Evolutionary conservation across 2,113 vertebrate genomes (phyloP).

Genomic region (Coptodon bakossiorum): DNA sequence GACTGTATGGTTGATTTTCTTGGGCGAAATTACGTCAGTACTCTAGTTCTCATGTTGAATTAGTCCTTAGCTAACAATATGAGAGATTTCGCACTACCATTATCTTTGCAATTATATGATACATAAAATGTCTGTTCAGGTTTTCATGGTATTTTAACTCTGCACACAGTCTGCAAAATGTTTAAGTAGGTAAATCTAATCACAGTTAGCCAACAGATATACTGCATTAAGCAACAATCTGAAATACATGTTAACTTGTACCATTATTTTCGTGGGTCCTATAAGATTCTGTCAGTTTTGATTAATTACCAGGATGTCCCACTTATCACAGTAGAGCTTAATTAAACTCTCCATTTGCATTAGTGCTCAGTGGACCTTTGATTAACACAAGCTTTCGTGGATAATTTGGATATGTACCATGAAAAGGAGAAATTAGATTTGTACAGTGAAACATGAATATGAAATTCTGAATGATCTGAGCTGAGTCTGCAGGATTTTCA

Average conservation of each 20-base stretch:
- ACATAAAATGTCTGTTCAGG: background rate
- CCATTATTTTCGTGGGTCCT: slow-evolving; percentile 26
- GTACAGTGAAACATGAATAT: slow-evolving; percentile 19
- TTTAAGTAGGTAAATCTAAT: slow-evolving; percentile 19
- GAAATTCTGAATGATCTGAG: slow-evolving; percentile 11
- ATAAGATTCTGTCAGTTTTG: slow-evolving; percentile 52
- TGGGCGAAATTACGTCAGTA: background rate
- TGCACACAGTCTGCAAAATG: background rate
- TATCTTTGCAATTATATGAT: background rate
- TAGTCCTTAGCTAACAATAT: background rate
- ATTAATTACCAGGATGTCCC: slow-evolving; percentile 66
- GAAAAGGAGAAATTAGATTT: slow-evolving; percentile 25
- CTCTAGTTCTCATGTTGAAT: background rate
- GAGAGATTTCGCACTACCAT: background rate
- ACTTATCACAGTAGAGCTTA: slow-evolving; percentile 58
- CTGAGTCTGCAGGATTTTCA: slow-evolving; percentile 9
- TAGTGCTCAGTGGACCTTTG: slow-evolving; percentile 45
- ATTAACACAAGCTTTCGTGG: slow-evolving; percentile 59
- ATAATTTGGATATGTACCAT: slow-evolving; percentile 39
- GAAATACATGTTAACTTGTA: slow-evolving; percentile 17
- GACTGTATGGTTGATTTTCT: background rate
- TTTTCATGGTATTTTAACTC: background rate
- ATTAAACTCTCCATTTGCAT: slow-evolving; percentile 64
- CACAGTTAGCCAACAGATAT: background rate
- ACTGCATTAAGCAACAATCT: slow-evolving; percentile 28